A percentile compares a stretch with the other conserved stretches of the same genome.
These are phyloP conservation scores for Lepisosteus osseus DNA, from an alignment of 2,113 vertebrate genomes.

Conservation along the genomic window DNA sequence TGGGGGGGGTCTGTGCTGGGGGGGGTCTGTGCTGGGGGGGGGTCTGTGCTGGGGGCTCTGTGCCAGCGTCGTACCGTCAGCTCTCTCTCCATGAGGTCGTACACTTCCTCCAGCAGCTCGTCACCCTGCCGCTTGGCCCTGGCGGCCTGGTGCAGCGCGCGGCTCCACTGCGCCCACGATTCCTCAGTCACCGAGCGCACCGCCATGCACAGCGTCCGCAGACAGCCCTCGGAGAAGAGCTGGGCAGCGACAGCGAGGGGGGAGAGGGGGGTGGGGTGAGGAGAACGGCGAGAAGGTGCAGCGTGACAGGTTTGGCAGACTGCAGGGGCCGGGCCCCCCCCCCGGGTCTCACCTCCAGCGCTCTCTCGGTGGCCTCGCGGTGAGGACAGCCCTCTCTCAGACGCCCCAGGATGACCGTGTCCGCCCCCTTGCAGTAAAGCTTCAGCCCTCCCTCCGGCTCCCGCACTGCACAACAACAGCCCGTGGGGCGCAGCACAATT, in stretches of 20 bases:
- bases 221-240: constrained; percentile 70
- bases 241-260: constrained; percentile 28
- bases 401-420: constrained; percentile 79
- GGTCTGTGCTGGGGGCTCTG: neutral
- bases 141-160: constrained; percentile 53
- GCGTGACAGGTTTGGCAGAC: too few species aligned
- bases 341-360: constrained; percentile 72
- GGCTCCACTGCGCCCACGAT: constrained; percentile 65
- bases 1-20: too few species aligned
- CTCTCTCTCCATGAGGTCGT: constrained; percentile 79
- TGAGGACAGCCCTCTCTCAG: constrained; percentile 47
- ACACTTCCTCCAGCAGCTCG: constrained; percentile 62
- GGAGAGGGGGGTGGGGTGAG: too few species aligned
- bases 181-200: constrained; percentile 73
- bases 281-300: too few species aligned
- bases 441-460: constrained; percentile 79
- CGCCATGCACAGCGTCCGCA: constrained; percentile 86
- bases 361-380: constrained; percentile 61
- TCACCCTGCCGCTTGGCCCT: constrained; percentile 56
- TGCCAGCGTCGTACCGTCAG: constrained; percentile 64
- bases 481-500: too few species aligned
- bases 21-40: too few species aligned
- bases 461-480: constrained; percentile 61
- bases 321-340: too few species aligned
- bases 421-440: constrained; percentile 91